A percentile compares a stretch with the other conserved stretches of the same genome.
phyloP scores from a whole-genome alignment of 2,888 invertebrate genomes.

The Watsonalla cultraria region DNA sequence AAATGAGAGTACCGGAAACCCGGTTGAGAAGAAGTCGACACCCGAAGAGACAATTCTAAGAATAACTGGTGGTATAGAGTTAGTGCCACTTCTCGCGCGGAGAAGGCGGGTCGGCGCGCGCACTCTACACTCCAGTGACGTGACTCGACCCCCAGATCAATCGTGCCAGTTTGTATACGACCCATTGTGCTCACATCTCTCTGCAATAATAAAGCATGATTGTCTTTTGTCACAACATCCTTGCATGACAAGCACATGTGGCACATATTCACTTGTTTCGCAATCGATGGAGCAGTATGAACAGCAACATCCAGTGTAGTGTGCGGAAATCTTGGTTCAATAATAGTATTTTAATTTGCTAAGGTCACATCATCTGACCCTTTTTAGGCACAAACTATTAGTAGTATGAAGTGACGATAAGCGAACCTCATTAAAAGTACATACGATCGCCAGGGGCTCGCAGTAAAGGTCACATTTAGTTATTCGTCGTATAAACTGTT shows the following conservation, averaged over 20 bases:
- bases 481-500: background rate
- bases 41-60: slow-evolving; percentile 60
- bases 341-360: slow-evolving; percentile 37
- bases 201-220: slow-evolving; percentile 12
- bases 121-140: slow-evolving; percentile 68
- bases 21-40: slow-evolving; percentile 48
- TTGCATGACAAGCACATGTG: background rate
- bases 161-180: slow-evolving; percentile 58
- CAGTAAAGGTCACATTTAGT: slow-evolving; percentile 1
- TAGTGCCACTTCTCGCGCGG: slow-evolving; percentile 86
- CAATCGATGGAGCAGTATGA: slow-evolving; percentile 7
- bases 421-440: slow-evolving; percentile 3
- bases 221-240: slow-evolving; percentile 19
- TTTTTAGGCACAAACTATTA: slow-evolving; percentile 18
- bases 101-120: slow-evolving; percentile 76
- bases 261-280: background rate
- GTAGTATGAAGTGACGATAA: slow-evolving; percentile 7
- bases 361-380: slow-evolving; percentile 28
- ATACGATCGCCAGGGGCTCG: background rate
- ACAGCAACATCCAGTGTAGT: background rate
- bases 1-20: slow-evolving; percentile 13
- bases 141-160: slow-evolving; percentile 64
- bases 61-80: slow-evolving; percentile 84
- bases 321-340: slow-evolving; percentile 25
- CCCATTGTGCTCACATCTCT: background rate